Conservation (phyloP, 1,140 invertebrate genomes). For the Micrasema minimum region DNA sequence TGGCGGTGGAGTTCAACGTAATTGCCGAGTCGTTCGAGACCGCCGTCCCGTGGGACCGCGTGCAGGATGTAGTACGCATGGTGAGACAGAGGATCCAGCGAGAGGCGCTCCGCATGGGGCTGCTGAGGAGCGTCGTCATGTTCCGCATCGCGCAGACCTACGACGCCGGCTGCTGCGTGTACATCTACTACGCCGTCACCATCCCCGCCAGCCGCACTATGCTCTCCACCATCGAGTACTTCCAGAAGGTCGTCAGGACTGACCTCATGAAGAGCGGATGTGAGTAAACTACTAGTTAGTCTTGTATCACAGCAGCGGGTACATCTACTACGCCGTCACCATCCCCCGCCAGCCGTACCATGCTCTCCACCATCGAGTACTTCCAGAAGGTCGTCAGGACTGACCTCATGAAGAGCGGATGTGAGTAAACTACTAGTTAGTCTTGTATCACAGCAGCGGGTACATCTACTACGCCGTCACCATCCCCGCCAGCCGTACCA, state of each 20-base stretch:
- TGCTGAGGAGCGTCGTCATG: slow-evolving; percentile 26
- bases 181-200: slow-evolving; percentile 79
- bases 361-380: too few relatives aligned
- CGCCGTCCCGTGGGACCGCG: slow-evolving; percentile 79
- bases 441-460: too few relatives aligned
- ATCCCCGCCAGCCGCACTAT: too few relatives aligned
- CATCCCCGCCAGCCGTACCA: too few relatives aligned
- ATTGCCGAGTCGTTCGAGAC: slow-evolving; percentile 84
- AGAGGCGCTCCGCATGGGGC: slow-evolving; percentile 70
- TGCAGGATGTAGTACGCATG: slow-evolving; percentile 76
- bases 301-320: too few relatives aligned
- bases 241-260: too few relatives aligned
- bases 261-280: too few relatives aligned
- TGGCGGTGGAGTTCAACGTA: slow-evolving; percentile 75
- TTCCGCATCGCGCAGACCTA: slow-evolving; percentile 79
- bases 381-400: slow-evolving; percentile 86
- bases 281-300: too few relatives aligned
- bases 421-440: too few relatives aligned
- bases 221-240: too few relatives aligned
- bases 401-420: slow-evolving; percentile 90
- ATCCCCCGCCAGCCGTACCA: too few relatives aligned
- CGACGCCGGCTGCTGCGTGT: slow-evolving; percentile 80
- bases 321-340: slow-evolving; percentile 76
- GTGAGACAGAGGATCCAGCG: slow-evolving; percentile 69
- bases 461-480: slow-evolving; percentile 76